phyloP scores from a whole-genome alignment of 2,888 invertebrate species.

The Slavum lentiscoides region DNA sequence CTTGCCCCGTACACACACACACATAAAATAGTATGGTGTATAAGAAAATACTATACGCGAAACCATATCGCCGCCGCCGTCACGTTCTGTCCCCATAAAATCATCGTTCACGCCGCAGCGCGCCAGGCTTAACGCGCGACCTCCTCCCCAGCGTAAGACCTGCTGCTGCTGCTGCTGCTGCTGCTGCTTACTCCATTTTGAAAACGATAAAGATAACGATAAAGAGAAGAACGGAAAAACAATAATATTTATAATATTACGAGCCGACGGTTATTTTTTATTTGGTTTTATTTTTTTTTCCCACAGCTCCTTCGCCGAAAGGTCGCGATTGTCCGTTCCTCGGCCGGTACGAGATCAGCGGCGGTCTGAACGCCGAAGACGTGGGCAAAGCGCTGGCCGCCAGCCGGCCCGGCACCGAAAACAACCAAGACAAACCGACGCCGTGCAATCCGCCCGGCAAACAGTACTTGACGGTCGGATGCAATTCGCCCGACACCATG shows the following conservation, averaged over 20 bases:
- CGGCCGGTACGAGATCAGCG: constrained; percentile 69
- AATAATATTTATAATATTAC: not conserved
- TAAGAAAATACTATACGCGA: constrained; percentile 12
- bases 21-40: not conserved
- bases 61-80: constrained; percentile 1
- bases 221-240: not conserved
- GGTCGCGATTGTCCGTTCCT: constrained; percentile 71
- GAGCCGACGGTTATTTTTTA: too few relatives aligned
- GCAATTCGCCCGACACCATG: constrained; percentile 58
- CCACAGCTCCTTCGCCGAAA: constrained; percentile 66
- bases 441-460: constrained; percentile 53
- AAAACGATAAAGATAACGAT: not conserved
- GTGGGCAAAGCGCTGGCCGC: constrained; percentile 63
- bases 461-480: constrained; percentile 56
- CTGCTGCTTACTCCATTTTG: too few relatives aligned
- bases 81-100: constrained; percentile 8
- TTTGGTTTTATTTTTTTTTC: not conserved
- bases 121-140: not conserved
- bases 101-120: not conserved
- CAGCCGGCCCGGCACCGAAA: constrained; percentile 57
- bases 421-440: constrained; percentile 54
- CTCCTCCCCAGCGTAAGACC: not conserved
- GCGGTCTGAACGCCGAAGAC: constrained; percentile 61
- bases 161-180: too few relatives aligned
- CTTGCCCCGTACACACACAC: not conserved